Base-by-base conservation (phyloP, 2,113 vertebrate genomes). In the Echinops telfairi region DNA sequence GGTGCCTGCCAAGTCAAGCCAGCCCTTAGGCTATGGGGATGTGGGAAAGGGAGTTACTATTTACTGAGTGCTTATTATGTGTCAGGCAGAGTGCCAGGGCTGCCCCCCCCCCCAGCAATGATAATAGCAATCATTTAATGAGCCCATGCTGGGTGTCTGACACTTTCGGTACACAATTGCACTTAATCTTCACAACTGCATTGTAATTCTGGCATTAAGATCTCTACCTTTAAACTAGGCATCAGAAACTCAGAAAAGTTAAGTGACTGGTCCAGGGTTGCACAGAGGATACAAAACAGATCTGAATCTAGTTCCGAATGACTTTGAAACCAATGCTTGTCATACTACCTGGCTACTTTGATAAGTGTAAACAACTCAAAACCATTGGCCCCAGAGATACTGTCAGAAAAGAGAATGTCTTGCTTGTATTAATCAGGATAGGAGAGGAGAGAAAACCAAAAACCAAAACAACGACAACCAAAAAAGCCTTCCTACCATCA, bases 281-380 rank as follows among this genome's bases (percentile, higher is more conserved):
- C 29, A 80, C 0, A 70, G 15, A 81, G 79, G 11, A n/a, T 81
- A 1, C 47, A 84, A 31, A 87, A 90, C 77, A 79, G 38, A 91
- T 83, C 83, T 89, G 76, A 89, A 58, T 93, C 33, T 93, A 62
- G 43, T 91, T 82, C 43, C 70, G 23, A 86, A 36, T 79, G 58
- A 85, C 8, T 86, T 91, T 43, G 33, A 83, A 76, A 43, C 58
- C 91, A 57, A n/a, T 83, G 10, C 31, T 93, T 40, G 91, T 73
- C 88, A 75, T 40, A 73, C 57, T 88, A 82, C 36, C 73, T 1
- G 94, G 29, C 3, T 38, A 75, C 70, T 89, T 20, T 36, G 47
- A 53, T 91, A 73, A 76, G 4, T 58, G 9, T 80, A 9, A 68
- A 86, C 60, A 31, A 33, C 36, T 89, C 64, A 64, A 25, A 71